Evolutionary conservation across 2,797 vertebrate species (phyloP).

Genomic region (Etheostoma nigrum): DNA sequence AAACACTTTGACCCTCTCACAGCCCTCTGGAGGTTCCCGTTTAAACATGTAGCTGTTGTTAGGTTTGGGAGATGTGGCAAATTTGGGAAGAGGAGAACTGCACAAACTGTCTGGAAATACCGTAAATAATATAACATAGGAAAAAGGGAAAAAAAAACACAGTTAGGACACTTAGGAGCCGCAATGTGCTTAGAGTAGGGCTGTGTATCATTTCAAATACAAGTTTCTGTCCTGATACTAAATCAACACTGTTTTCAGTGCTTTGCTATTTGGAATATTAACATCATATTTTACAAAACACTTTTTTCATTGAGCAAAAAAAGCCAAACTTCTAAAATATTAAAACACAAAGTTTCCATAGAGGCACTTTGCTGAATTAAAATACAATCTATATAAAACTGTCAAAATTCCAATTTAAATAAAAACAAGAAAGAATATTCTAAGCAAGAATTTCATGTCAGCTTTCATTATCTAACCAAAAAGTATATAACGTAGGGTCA

Average conservation of each 20-base stretch:
- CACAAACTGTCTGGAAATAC: slow-evolving; percentile 92
- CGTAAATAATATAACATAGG: slow-evolving; percentile 48
- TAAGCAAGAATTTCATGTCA: neutral
- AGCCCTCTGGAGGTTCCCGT: slow-evolving; percentile 98
- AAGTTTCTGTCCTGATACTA: neutral
- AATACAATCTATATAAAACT: neutral
- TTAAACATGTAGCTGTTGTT: slow-evolving; percentile 99
- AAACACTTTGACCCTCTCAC: slow-evolving; percentile 98
- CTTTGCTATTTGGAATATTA: neutral
- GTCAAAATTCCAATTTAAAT: neutral
- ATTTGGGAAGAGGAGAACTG: slow-evolving; percentile 96
- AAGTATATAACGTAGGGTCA: neutral
- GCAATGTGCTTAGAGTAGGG: neutral
- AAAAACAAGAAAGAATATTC: too few species aligned
- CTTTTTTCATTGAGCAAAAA: neutral
- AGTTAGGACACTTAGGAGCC: neutral
- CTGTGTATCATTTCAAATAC: neutral
- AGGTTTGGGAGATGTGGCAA: slow-evolving; percentile 97
- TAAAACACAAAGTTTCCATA: too few species aligned
- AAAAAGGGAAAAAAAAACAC: neutral
- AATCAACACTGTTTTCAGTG: neutral
- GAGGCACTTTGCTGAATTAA: neutral
- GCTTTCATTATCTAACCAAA: neutral
- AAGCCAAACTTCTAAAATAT: neutral
- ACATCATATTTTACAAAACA: neutral